Evolutionary conservation across 2,113 vertebrate species (phyloP).

Genomic region (Seriola dumerili): DNA sequence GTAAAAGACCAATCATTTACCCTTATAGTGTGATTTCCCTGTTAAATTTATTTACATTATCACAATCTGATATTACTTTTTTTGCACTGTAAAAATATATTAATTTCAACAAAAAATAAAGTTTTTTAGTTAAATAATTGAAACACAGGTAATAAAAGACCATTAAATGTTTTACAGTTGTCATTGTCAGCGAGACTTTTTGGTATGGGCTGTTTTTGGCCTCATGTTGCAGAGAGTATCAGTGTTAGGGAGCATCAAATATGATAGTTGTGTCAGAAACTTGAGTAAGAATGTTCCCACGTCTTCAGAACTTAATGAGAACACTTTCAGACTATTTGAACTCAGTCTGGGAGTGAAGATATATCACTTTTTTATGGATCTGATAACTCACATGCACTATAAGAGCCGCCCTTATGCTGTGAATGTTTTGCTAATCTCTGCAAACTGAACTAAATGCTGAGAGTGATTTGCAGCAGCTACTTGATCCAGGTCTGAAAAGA

Average conservation of each 20-base stretch:
- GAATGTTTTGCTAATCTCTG: not conserved
- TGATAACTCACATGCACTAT: slow-evolving; percentile 17
- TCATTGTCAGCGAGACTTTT: too few species aligned
- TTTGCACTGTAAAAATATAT: too few species aligned
- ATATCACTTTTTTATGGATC: not conserved
- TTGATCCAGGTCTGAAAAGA: slow-evolving; percentile 37
- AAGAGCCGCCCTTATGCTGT: slow-evolving; percentile 2
- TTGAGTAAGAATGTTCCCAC: not conserved
- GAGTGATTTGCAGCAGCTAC: slow-evolving; percentile 33
- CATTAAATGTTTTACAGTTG: too few species aligned
- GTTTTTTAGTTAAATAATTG: too few species aligned
- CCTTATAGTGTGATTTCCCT: too few species aligned
- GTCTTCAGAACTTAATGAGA: too few species aligned
- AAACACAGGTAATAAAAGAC: too few species aligned
- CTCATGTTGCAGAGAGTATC: not conserved
- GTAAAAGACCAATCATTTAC: not conserved
- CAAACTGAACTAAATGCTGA: slow-evolving; percentile 36
- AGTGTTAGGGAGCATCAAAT: not conserved
- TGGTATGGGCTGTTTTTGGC: too few species aligned
- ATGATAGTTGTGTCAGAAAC: not conserved
- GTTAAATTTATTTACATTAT: too few species aligned
- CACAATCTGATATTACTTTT: too few species aligned
- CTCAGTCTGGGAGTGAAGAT: not conserved
- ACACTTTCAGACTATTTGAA: not conserved
- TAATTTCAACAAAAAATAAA: too few species aligned